Evolutionary conservation across 2,888 invertebrate species (phyloP), one percentile per base, ranked within the genome.

Genomic region (Trileptium ribeirensis): DNA sequence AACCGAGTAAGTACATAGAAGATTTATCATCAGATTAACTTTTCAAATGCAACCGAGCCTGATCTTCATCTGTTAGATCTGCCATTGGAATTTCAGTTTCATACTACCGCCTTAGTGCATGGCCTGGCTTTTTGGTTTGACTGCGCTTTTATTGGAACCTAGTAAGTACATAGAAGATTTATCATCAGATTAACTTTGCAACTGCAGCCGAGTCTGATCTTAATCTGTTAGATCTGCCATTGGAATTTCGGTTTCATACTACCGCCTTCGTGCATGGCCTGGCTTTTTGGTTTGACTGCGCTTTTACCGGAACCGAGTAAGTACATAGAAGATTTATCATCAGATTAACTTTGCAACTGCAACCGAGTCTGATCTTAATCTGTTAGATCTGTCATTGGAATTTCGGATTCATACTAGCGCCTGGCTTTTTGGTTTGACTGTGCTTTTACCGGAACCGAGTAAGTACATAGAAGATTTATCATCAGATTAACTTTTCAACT

Each of bases 91-190:
- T 98, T 97, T 91, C 94, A 94, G 87, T 92, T 97, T 85, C 91
- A 94, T 85, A 95, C 96, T 89, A 94, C 96, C 0, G 97, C 96
- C 37, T 95, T 95, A 78, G 94, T 97, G 85, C 98, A 98, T 87
- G 98, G 98, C 0, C 91, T 99, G 84, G 98, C 98, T 31, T 98
- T 99, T 91, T 99, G 99, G 98, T 99, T 99, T 89, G 97, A 99
- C 90, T 97, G 98, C 36, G 94, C 97, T 84, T 98, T 99, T 90
- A 93, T 94, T 82, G 97, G 98, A 64, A 85, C 8, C 70, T n/a
- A n/a, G n/a, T n/a, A n/a, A n/a, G n/a, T n/a, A n/a, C n/a, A n/a
- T n/a, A n/a, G n/a, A n/a, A n/a, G n/a, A n/a, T n/a, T n/a, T n/a
- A n/a, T n/a, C n/a, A n/a, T n/a, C n/a, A n/a, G n/a, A 95, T 98